phyloP scores from a whole-genome alignment of 2,797 vertebrate genomes.

The Xerus rutilus region DNA sequence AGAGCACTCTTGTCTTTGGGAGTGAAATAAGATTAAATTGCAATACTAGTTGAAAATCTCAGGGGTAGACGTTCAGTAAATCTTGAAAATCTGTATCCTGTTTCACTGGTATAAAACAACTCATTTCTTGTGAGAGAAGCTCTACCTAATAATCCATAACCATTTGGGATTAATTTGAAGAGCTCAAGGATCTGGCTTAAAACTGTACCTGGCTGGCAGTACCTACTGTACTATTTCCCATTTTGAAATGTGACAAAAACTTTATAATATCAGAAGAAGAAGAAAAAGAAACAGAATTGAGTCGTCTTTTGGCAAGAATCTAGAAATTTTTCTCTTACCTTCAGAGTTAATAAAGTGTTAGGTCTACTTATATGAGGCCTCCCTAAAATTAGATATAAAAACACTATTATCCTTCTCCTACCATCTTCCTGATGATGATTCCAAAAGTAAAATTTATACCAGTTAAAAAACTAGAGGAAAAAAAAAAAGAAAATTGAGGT shows the following conservation, averaged over 20 bases:
- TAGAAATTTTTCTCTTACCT: background rate
- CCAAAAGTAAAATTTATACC: background rate
- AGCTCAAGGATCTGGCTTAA: slow-evolving; percentile 15
- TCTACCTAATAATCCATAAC: background rate
- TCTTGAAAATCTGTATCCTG: slow-evolving; percentile 52
- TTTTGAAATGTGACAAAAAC: slow-evolving; percentile 57
- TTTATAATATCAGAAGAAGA: slow-evolving; percentile 1
- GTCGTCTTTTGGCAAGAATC: slow-evolving; percentile 11
- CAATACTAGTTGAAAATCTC: slow-evolving; percentile 59
- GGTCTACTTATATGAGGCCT: background rate
- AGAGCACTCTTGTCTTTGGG: slow-evolving; percentile 62
- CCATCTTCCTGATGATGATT: background rate
- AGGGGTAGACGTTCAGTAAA: slow-evolving; percentile 44
- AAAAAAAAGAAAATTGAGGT: background rate
- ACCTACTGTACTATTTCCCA: slow-evolving; percentile 35
- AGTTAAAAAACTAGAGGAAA: background rate
- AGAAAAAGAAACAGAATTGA: slow-evolving; percentile 38
- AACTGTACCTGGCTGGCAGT: slow-evolving; percentile 1
- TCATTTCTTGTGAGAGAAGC: slow-evolving; percentile 50
- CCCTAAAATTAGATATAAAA: background rate
- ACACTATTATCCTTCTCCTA: background rate
- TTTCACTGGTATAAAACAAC: slow-evolving; percentile 55
- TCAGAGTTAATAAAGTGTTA: background rate
- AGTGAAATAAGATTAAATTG: slow-evolving; percentile 69
- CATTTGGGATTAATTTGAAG: slow-evolving; percentile 61